Conservation (phyloP, 2,888 invertebrate species). For the Apamea epomidion region DNA sequence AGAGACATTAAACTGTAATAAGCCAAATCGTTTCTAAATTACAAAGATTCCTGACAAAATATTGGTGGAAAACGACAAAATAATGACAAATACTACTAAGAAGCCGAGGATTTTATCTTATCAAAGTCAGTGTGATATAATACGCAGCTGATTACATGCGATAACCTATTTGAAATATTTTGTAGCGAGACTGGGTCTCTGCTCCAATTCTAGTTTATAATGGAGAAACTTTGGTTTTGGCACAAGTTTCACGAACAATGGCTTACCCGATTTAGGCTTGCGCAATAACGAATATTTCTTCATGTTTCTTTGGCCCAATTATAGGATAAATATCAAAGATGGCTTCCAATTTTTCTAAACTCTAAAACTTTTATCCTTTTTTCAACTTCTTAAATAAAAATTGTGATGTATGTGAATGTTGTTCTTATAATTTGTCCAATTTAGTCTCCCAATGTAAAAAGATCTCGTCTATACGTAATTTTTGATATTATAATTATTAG, state of each 20-base stretch:
- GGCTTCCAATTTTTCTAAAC: conserved; percentile 49
- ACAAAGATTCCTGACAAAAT: not conserved
- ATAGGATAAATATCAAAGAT: conserved; percentile 38
- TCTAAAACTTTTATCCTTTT: conserved; percentile 8
- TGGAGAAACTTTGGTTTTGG: conserved; percentile 33
- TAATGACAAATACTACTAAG: conserved; percentile 26
- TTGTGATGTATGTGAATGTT: conserved; percentile 18
- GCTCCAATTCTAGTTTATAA: conserved; percentile 30
- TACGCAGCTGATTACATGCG: conserved; percentile 18
- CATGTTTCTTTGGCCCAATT: conserved; percentile 10
- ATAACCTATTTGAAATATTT: conserved; percentile 36
- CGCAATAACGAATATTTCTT: conserved; percentile 1
- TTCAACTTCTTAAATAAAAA: conserved; percentile 19
- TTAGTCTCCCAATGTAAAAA: conserved; percentile 75
- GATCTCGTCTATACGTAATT: conserved; percentile 89
- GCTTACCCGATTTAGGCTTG: conserved; percentile 21
- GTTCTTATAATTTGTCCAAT: conserved; percentile 20
- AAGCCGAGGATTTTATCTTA: conserved; percentile 35
- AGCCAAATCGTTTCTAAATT: conserved; percentile 16
- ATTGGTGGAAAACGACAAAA: conserved; percentile 24
- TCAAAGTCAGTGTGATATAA: conserved; percentile 20
- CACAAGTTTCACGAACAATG: conserved; percentile 43
- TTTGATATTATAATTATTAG: conserved; percentile 79
- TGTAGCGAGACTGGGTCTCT: conserved; percentile 19
- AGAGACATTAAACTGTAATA: conserved; percentile 19